Evolutionary conservation across 2,888 invertebrate species (phyloP).

Genomic region (Lasioglossum pauxillum): DNA sequence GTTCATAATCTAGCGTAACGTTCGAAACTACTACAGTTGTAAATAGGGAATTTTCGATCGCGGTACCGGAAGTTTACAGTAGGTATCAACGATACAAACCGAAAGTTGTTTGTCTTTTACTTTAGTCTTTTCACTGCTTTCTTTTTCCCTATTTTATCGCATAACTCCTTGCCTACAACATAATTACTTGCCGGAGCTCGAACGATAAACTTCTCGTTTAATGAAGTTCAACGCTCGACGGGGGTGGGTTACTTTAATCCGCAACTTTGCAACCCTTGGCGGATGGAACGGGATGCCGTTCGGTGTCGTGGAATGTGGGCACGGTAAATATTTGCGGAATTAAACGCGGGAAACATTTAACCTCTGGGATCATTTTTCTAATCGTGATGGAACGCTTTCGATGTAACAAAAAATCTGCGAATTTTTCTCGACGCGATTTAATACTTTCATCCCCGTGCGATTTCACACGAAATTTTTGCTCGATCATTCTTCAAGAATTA

Average conservation of each 20-base stretch:
- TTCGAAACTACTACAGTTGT: neutral
- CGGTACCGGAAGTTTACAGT: neutral
- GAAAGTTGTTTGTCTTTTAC: neutral
- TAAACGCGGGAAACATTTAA: conserved; percentile 14
- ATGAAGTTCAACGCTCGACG: conserved; percentile 8
- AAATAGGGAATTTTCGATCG: neutral
- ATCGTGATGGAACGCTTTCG: neutral
- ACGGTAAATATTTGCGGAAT: conserved; percentile 30
- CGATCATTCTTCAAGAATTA: neutral
- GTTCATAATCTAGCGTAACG: neutral
- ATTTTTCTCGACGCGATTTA: neutral
- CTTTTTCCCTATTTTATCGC: neutral
- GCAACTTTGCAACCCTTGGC: conserved; percentile 5
- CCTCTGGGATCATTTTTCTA: neutral
- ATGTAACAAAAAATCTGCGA: neutral
- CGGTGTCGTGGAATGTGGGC: neutral
- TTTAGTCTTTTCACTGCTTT: neutral
- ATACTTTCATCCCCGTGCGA: neutral
- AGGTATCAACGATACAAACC: neutral
- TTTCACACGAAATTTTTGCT: neutral
- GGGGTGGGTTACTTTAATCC: conserved; percentile 23
- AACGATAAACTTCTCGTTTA: conserved; percentile 22
- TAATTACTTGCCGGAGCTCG: conserved; percentile 13
- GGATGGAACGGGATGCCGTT: neutral
- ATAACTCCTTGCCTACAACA: neutral